Evolutionary conservation across 2,888 invertebrate species (phyloP), one percentile per base, ranked within the genome.

Genomic region (Heliconius ethilla): DNA sequence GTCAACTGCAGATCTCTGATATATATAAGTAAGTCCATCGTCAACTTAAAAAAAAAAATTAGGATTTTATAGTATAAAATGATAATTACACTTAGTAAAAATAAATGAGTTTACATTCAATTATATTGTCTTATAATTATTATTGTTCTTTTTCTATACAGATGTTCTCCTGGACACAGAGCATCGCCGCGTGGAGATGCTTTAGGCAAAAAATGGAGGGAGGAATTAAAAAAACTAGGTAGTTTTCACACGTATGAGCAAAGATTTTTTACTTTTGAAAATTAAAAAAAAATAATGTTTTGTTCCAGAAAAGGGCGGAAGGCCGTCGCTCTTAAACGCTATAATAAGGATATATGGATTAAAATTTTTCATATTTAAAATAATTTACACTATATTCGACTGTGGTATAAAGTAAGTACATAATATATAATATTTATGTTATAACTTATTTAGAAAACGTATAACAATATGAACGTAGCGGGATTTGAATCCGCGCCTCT

Each of bases 1-100:
- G 94, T 22, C 92, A 94, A 81, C 90, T 94, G 59, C 92, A 90
- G 80, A 92, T 94, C 87, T 93, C 94, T 67, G 92, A 94, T 78
- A 87, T 94, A 2, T 94, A 94, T 83, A 91, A 92, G 93, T 92
- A 74, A 33, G 45, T 29, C 5, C 15, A 45, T 70, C 1, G 11
- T n/a, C 45, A 33, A 0, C 7, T 33, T 33, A 33, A 33, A 33
- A 33, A 33, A 33, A 33, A 33, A 33, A 33, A 45, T 45, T 11
- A 45, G 15, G 45, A 45, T 15, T 45, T 45, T 15, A 45, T 45
- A 45, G 5, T 45, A 33, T 33, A 33, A 33, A 9, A 33, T 33
- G 7, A 33, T 33, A 33, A 33, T 33, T 33, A 0, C 33, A 1
- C 33, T 33, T 33, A 9, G 7, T 40, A n/a, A 59, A 59, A 11